These are phyloP conservation scores for Rallus limicola DNA, from an alignment of 2,113 vertebrate species.

Conservation along the genomic window DNA sequence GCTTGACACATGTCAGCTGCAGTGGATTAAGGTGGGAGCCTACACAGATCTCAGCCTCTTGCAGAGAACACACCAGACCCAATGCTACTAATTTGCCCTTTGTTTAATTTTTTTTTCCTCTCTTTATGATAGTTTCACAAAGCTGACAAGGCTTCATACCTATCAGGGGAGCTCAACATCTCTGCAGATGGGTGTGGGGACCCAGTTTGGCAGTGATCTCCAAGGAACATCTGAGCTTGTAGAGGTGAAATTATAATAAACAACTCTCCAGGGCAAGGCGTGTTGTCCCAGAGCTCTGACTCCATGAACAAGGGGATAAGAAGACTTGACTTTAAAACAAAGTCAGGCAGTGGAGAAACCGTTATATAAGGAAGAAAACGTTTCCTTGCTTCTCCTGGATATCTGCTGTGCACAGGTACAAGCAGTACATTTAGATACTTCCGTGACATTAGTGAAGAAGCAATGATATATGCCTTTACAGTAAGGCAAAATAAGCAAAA, in stretches of 20 bases:
- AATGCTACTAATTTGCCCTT: not conserved
- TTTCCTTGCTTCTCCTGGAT: not conserved
- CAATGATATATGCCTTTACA: accelerated
- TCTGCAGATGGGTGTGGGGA: not conserved
- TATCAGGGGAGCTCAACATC: not conserved
- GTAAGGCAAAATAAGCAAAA: not conserved
- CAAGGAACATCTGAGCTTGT: not conserved
- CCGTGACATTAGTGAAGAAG: not conserved
- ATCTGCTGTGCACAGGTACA: not conserved
- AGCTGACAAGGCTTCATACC: not conserved
- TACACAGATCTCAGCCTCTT: not conserved
- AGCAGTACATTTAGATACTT: not conserved
- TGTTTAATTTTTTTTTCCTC: not conserved
- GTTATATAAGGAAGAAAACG: not conserved
- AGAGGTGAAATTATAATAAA: not conserved
- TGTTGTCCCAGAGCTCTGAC: not conserved
- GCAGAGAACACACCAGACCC: not conserved
- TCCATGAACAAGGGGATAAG: not conserved
- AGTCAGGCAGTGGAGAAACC: not conserved
- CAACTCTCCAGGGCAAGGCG: not conserved
- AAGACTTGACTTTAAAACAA: not conserved
- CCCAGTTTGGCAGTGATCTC: not conserved
- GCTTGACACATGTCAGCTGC: not conserved
- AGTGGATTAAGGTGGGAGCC: not conserved
- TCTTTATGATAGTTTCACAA: not conserved